Conservation (phyloP, 2,888 invertebrate genomes). For the Eristalis pertinax region DNA sequence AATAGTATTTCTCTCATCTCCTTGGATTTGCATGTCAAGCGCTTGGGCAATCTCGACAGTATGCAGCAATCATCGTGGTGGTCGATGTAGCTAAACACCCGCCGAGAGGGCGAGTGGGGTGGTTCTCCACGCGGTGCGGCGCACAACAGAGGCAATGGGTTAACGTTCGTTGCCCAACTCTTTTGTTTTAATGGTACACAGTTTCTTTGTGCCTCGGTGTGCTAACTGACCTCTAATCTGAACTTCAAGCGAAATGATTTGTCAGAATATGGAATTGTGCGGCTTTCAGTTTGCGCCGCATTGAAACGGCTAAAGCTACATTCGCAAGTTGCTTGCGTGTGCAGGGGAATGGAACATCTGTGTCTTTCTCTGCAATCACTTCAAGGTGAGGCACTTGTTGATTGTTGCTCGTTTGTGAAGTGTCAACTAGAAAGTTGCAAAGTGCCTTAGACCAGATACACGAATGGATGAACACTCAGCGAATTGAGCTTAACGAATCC, state of each 20-base stretch:
- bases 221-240: constrained; percentile 30
- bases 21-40: constrained; percentile 9
- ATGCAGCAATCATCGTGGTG: constrained; percentile 11
- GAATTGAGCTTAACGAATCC: too few species aligned
- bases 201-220: neutral
- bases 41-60: constrained; percentile 21
- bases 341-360: neutral
- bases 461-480: too few species aligned
- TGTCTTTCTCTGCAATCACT: neutral
- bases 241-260: constrained; percentile 22
- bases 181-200: constrained; percentile 30
- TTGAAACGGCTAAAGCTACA: neutral
- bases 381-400: neutral
- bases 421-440: too few species aligned
- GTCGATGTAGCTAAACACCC: neutral
- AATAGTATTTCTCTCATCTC: constrained; percentile 10
- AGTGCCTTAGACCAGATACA: too few species aligned
- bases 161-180: constrained; percentile 50
- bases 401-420: neutral
- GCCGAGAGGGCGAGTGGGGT: constrained; percentile 2
- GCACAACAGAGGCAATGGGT: neutral
- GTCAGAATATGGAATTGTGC: neutral
- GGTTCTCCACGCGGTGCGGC: neutral
- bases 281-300: neutral
- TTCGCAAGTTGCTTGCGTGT: neutral